Percentiles rank a stretch among this genome's conserved stretches.
Conservation (phyloP, 1,140 invertebrate genomes). For the Argopecten irradians region DNA sequence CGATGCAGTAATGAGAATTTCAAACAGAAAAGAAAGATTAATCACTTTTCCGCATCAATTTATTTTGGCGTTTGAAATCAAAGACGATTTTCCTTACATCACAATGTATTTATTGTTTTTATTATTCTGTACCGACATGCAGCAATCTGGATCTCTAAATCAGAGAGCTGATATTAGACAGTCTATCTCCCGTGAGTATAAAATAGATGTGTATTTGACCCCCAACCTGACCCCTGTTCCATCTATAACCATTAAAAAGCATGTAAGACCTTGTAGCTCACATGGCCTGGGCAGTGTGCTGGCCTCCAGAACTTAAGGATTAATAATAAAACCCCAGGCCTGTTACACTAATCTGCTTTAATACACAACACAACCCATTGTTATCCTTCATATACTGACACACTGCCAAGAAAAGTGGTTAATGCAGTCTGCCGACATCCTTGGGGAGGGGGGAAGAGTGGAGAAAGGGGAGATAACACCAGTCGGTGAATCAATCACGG, state of each 20-base stretch:
- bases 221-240: background rate
- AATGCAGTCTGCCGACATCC: background rate
- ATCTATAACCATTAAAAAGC: background rate
- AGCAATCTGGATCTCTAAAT: background rate
- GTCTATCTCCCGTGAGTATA: background rate
- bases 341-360: background rate
- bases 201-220: background rate
- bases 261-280: no score
- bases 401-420: background rate
- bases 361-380: background rate
- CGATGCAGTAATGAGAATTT: background rate
- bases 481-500: background rate
- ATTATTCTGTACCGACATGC: background rate
- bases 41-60: background rate
- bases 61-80: background rate
- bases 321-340: background rate
- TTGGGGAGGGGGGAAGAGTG: background rate
- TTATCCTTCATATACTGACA: background rate
- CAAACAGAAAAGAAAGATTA: background rate
- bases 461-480: background rate
- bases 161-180: background rate
- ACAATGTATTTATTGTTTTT: background rate
- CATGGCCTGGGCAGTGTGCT: no score
- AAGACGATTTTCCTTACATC: no score
- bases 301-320: background rate